Evolutionary conservation across 2,113 vertebrate genomes (phyloP).

Genomic region (Neogale vison): DNA sequence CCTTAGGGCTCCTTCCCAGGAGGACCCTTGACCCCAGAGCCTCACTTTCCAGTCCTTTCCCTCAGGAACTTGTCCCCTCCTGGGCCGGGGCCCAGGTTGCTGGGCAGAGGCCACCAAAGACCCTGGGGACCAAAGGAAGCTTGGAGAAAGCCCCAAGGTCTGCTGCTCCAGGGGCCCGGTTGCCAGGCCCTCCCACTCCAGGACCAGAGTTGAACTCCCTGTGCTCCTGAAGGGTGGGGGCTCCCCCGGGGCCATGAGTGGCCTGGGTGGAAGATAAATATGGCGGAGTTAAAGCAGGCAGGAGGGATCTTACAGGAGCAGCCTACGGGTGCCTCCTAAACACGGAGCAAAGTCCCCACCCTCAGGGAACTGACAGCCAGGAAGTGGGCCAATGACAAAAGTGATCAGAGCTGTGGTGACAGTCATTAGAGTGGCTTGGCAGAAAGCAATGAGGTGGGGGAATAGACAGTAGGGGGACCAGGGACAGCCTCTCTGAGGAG

Average conservation of each 20-base stretch:
- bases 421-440: not conserved
- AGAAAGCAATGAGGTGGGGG: not conserved
- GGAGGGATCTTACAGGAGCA: not conserved
- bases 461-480: fast-evolving
- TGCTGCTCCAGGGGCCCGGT: not conserved
- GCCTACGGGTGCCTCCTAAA: not conserved
- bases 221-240: not conserved
- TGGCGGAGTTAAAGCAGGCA: not conserved
- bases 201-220: not conserved
- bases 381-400: not conserved
- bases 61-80: constrained; percentile 21
- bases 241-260: not conserved
- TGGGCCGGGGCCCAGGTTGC: constrained; percentile 20
- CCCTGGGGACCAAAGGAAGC: constrained; percentile 1
- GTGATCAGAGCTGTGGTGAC: fast-evolving
- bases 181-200: constrained; percentile 49
- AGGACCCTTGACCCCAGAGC: not conserved
- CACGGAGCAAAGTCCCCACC: not conserved
- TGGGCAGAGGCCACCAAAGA: constrained; percentile 48
- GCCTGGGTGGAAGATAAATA: not conserved
- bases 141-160: not conserved
- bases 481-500: not conserved
- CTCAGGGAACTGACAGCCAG: not conserved
- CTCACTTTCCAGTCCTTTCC: constrained; percentile 66
- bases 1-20: not conserved